Percentiles rank a stretch among this genome's conserved stretches.
These are phyloP conservation scores for Acanthosoma haemorrhoidale DNA, from an alignment of 2,888 invertebrate species.

Conservation along the genomic window DNA sequence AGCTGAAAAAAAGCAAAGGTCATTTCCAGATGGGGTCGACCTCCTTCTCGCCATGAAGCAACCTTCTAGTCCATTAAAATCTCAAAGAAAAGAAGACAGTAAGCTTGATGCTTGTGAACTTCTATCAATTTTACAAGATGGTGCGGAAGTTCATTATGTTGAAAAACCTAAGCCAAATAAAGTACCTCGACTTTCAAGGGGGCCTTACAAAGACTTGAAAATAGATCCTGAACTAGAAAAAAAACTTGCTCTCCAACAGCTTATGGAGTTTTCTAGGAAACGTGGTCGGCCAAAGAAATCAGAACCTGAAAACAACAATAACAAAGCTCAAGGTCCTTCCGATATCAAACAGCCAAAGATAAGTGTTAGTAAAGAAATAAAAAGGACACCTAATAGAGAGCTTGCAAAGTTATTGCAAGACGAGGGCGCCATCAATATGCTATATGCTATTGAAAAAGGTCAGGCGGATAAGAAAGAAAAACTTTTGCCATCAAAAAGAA, in stretches of 20 bases:
- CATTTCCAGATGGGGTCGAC: constrained; percentile 48
- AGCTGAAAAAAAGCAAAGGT: constrained; percentile 48
- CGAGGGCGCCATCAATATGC: constrained; percentile 80
- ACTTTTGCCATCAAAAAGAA: constrained; percentile 44
- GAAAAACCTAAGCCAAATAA: constrained; percentile 27
- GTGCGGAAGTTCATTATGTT: constrained; percentile 45
- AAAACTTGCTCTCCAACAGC: constrained; percentile 55
- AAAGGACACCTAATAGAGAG: constrained; percentile 50
- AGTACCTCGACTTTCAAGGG: constrained; percentile 28
- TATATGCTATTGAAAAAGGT: constrained; percentile 65
- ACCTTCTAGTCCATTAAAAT: constrained; percentile 47
- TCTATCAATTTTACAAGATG: constrained; percentile 55
- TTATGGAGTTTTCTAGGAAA: constrained; percentile 49
- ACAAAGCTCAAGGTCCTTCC: constrained; percentile 8
- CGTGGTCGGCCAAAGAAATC: constrained; percentile 30
- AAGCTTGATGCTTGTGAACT: constrained; percentile 52
- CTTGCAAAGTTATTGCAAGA: constrained; percentile 73
- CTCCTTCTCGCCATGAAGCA: constrained; percentile 53
- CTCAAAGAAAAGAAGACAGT: constrained; percentile 39
- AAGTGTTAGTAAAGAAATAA: background rate
- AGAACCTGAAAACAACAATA: constrained; percentile 41
- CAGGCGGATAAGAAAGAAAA: constrained; percentile 33
- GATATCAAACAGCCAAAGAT: constrained; percentile 8
- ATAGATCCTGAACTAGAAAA: constrained; percentile 50
- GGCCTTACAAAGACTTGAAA: constrained; percentile 41